These are phyloP conservation scores for Epinephelus fuscoguttatus DNA, from an alignment of 2,113 vertebrate genomes.

Conservation along the genomic window DNA sequence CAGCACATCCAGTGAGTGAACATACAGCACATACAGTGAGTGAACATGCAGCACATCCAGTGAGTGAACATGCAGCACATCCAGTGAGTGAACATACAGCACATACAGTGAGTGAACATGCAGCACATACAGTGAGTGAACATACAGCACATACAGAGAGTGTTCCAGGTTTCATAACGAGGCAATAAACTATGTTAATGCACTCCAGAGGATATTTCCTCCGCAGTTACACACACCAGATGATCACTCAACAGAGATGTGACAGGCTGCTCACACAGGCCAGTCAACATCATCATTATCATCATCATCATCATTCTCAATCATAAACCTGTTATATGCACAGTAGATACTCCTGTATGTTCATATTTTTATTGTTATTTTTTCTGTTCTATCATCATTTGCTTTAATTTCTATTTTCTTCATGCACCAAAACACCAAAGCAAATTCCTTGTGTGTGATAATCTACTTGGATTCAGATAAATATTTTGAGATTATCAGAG, in stretches of 20 bases:
- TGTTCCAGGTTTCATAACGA: constrained; percentile 53
- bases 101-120: not conserved
- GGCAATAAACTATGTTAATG: constrained; percentile 63
- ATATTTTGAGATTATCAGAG: not conserved
- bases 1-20: too few relatives aligned
- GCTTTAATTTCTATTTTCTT: too few relatives aligned
- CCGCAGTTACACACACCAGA: not conserved
- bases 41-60: too few relatives aligned
- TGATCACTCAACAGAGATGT: constrained; percentile 29
- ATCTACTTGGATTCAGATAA: too few relatives aligned
- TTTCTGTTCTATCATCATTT: too few relatives aligned
- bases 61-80: too few relatives aligned
- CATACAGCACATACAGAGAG: too few relatives aligned
- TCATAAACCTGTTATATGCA: not conserved
- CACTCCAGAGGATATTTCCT: constrained; percentile 47
- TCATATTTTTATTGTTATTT: too few relatives aligned
- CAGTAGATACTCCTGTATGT: not conserved
- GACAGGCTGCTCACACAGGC: constrained; percentile 4
- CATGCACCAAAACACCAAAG: too few relatives aligned
- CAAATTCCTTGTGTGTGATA: too few relatives aligned
- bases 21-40: too few relatives aligned
- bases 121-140: too few relatives aligned
- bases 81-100: not conserved
- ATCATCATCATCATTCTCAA: not conserved
- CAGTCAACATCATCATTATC: not conserved